Base-by-base conservation (phyloP, 1,140 invertebrate species). In the Anoplophora glabripennis region DNA sequence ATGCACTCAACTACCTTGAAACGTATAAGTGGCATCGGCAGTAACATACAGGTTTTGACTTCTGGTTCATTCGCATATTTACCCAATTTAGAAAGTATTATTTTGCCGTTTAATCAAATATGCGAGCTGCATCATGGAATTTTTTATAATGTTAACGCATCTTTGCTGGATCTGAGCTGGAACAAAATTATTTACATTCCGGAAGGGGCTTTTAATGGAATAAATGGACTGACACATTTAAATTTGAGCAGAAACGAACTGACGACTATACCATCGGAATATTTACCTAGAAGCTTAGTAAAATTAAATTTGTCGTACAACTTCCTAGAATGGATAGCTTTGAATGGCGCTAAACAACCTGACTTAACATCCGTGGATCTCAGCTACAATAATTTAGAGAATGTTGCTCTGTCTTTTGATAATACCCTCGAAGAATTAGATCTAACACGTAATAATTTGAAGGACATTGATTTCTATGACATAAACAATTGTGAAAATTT, bases 211-310 rank as follows among this genome's bases (percentile, higher is more conserved):
- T 46, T 46, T 10, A 11, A 17, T 15, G 44, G 44, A n/a, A 4
- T 46, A 15, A 10, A 14, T 18, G 28, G 10, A 21, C 15, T 46
- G 15, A 1, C 4, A 0, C n/a, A 17, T 7, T 11, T 46, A n/a
- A 46, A 46, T 18, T 7, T 46, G 18, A 46, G 44, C 44, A 46
- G 15, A 46, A 46, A 46, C 10, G 44, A 46, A 46, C 15, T 46
- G 10, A 21, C 15, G 28, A 46, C 44, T 18, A 0, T 46, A 17
- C 44, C 44, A 9, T 11, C 18, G 11, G 17, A 46, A n/a, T n/a
- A 18, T 17, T 11, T 46, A 28, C 44, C 44, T 18, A 7, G 0
- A n/a, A 21, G 8, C 10, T 11, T 46, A 12, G 28, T 21, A 10
- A n/a, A 46, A 11, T 11, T 46, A 7, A 46, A 46, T 18, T 18